Percentiles rank a stretch among this genome's conserved stretches.
These are phyloP conservation scores for Eurosta solidaginis DNA, from an alignment of 1,140 invertebrate species.

Conservation along the genomic window DNA sequence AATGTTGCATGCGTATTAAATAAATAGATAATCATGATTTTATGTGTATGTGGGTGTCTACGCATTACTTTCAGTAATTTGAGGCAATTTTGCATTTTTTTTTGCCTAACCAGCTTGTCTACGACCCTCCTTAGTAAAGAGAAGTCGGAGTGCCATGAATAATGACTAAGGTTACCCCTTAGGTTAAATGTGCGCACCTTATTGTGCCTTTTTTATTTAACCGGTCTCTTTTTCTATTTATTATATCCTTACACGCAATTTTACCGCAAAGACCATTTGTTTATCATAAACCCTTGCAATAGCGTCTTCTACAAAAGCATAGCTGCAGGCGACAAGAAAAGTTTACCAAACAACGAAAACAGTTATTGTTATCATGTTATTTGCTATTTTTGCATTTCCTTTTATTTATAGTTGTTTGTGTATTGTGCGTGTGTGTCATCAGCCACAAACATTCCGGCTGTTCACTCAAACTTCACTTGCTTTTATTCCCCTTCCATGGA, in stretches of 20 bases:
- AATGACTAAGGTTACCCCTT: constrained; percentile 19
- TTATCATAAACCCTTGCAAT: too few relatives aligned
- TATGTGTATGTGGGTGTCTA: not conserved
- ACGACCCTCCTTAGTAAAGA: not conserved
- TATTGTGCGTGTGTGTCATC: not conserved
- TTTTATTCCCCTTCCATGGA: not conserved
- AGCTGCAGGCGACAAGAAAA: not conserved
- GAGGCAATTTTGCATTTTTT: not conserved
- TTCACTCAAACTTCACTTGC: not conserved
- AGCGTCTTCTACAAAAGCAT: too few relatives aligned
- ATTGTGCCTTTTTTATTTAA: not conserved
- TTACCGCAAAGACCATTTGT: not conserved
- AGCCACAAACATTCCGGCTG: not conserved
- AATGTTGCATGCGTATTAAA: not conserved
- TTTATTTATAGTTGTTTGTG: not conserved
- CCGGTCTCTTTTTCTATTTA: too few relatives aligned
- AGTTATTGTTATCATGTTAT: not conserved
- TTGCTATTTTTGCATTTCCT: not conserved
- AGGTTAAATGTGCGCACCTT: not conserved
- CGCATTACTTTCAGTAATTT: not conserved
- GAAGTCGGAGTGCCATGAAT: not conserved
- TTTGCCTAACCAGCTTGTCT: not conserved
- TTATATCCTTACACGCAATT: too few relatives aligned
- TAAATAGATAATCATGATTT: not conserved
- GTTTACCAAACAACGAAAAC: not conserved